A percentile compares a stretch with the other conserved stretches of the same genome.
Evolutionary conservation across 2,888 invertebrate species (phyloP).

Genomic region (Acronicta psi): DNA sequence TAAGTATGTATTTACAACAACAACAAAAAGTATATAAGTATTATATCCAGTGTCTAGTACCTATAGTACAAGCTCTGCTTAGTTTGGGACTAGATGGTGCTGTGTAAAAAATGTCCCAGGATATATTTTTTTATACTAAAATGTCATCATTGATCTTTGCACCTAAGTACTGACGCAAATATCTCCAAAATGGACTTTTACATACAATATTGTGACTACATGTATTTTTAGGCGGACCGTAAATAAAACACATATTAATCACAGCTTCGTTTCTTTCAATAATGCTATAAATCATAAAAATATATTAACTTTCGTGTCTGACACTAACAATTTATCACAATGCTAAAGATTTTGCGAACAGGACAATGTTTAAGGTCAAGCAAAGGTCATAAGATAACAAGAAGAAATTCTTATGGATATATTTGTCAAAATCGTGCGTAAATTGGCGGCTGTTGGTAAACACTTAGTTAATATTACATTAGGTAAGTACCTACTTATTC

Average conservation of each 20-base stretch:
- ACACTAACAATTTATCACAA: slow-evolving; percentile 60
- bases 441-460: background rate
- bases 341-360: slow-evolving; percentile 44
- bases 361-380: slow-evolving; percentile 32
- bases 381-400: slow-evolving; percentile 13
- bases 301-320: slow-evolving; percentile 55
- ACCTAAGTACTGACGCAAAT: slow-evolving; percentile 32
- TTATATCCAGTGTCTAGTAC: too few relatives aligned
- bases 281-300: slow-evolving; percentile 56
- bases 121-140: slow-evolving; percentile 13
- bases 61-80: too few relatives aligned
- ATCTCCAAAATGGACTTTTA: slow-evolving; percentile 5
- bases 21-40: too few relatives aligned
- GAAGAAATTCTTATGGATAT: slow-evolving; percentile 12
- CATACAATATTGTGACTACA: slow-evolving; percentile 18
- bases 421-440: slow-evolving; percentile 33
- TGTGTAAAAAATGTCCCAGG: too few relatives aligned
- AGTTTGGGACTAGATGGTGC: too few relatives aligned
- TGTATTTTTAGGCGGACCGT: slow-evolving; percentile 22
- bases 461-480: too few relatives aligned
- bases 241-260: slow-evolving; percentile 57
- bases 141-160: slow-evolving; percentile 8
- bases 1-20: too few relatives aligned
- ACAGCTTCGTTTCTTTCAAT: slow-evolving; percentile 74
- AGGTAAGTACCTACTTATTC: too few relatives aligned